Conservation (phyloP, 1,140 invertebrate genomes). For the Drosophila parabipectinata region DNA sequence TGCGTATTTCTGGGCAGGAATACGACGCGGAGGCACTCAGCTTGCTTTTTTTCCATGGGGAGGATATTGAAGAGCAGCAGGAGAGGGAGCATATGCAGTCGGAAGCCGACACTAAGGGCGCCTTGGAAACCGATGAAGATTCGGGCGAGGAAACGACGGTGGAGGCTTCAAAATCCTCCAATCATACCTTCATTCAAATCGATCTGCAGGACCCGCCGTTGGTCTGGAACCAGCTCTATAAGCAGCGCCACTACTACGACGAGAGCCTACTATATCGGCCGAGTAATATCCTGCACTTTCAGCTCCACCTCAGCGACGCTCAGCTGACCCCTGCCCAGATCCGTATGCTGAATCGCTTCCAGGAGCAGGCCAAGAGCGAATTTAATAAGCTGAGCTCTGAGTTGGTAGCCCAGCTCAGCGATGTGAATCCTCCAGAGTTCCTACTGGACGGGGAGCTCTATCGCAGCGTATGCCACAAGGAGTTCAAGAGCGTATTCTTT, state of each 20-base stretch:
- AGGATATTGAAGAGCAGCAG: not conserved
- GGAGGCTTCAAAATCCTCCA: slow-evolving; percentile 13
- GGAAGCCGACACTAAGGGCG: not conserved
- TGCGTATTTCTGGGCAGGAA: slow-evolving; percentile 2
- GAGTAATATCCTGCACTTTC: slow-evolving; percentile 26
- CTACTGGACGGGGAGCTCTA: slow-evolving; percentile 47
- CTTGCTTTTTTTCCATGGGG: slow-evolving; percentile 58
- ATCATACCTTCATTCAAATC: slow-evolving; percentile 64
- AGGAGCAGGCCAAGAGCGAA: slow-evolving; percentile 45
- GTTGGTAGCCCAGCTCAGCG: slow-evolving; percentile 37
- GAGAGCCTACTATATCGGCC: slow-evolving; percentile 46
- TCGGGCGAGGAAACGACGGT: slow-evolving; percentile 20
- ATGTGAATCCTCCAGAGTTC: slow-evolving; percentile 7
- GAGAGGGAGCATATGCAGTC: not conserved
- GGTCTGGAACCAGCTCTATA: slow-evolving; percentile 24
- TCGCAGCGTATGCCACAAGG: slow-evolving; percentile 41
- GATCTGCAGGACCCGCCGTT: slow-evolving; percentile 58
- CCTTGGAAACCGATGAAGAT: slow-evolving; percentile 18
- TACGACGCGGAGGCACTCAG: slow-evolving; percentile 39
- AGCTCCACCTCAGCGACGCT: slow-evolving; percentile 24
- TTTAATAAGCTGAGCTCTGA: slow-evolving; percentile 25
- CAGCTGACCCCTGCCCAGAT: slow-evolving; percentile 23
- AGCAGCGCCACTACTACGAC: slow-evolving; percentile 43
- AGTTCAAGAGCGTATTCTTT: slow-evolving; percentile 69
- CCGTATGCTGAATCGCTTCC: slow-evolving; percentile 71